Base-by-base conservation (phyloP, 2,888 invertebrate genomes). In the Dermolepida albohirtum region DNA sequence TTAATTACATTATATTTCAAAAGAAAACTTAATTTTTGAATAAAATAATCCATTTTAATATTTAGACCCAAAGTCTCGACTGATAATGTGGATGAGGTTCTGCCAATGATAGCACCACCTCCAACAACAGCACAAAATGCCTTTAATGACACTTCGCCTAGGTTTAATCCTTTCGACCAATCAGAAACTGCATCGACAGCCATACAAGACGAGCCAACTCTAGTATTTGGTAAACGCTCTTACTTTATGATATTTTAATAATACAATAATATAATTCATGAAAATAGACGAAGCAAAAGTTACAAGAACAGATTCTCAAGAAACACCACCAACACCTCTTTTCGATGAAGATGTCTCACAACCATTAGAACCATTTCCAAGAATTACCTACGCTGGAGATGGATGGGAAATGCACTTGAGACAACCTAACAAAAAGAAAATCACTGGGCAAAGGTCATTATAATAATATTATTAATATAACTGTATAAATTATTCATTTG, bases 381-480 rank as follows among this genome's bases (percentile, higher is more conserved):
- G 96, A 54, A 88, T 90, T 34, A 87, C 87, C 71, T 93, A 90
- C 80, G 81, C 84, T 0, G 95, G 92, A 0, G 91, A 94, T 22
- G 97, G 97, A 27, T 99, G 98, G 97, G 97, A 97, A 79, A 93
- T 98, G 92, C 94, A 97, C 75, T 85, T 98, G 63, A 88, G 98
- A 1, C 97, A 97, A 80, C 97, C 97, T 1, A 95, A 95, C 80
- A 97, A 97, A 83, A 97, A 97, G 87, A 97, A 96, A 83, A 95
- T 96, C 70, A 96, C 96, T 0, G 96, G 95, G 0, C 95, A 96
- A 80, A 87, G 91, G 87, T 88, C 73, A 65, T 67, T 41, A 8
- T 10, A 6, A 41, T 44, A 57, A 22, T 27, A 27, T 27, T n/a
- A n/a, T n/a, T n/a, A n/a, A 11, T 34, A 44, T 14, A 41, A 17